These are phyloP conservation scores for Leptatherina wallacei DNA, from an alignment of 2,797 vertebrate genomes.

Conservation along the genomic window DNA sequence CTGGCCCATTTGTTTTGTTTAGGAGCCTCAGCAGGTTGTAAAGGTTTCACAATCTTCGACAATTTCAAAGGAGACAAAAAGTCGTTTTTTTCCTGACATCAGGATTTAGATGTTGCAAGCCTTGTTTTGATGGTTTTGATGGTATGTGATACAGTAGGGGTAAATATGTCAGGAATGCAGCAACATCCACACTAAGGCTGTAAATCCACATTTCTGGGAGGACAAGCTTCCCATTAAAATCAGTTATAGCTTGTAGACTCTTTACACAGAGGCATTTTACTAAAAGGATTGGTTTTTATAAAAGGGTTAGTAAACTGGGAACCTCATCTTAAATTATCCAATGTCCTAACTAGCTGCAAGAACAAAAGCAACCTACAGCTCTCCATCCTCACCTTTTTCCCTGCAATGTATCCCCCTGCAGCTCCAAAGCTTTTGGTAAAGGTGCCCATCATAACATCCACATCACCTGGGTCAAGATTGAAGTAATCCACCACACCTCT, in stretches of 20 bases:
- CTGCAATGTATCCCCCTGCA: slow-evolving; percentile 93
- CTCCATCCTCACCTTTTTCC: slow-evolving; percentile 85
- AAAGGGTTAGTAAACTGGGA: too few relatives aligned
- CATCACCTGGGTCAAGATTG: slow-evolving; percentile 84
- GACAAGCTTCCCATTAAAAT: too few relatives aligned
- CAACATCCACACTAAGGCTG: neutral
- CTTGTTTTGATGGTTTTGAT: neutral
- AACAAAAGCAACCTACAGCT: neutral
- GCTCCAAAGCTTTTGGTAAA: slow-evolving; percentile 96
- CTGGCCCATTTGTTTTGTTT: neutral
- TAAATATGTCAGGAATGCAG: slow-evolving; percentile 33
- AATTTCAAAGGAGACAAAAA: neutral
- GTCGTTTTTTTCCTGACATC: neutral
- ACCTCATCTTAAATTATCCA: neutral
- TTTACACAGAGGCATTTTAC: too few relatives aligned
- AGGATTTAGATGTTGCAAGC: neutral
- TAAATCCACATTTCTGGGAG: neutral
- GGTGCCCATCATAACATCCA: slow-evolving; percentile 94
- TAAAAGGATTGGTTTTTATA: too few relatives aligned
- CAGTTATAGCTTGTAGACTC: too few relatives aligned
- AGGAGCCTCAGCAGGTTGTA: neutral
- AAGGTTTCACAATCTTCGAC: neutral
- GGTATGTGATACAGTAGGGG: neutral
- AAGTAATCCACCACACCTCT: slow-evolving; percentile 89
- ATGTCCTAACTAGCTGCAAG: neutral